A percentile compares a stretch with the other conserved stretches of the same genome.
Conservation (phyloP, 2,113 vertebrate species). For the Percina caprodes region DNA sequence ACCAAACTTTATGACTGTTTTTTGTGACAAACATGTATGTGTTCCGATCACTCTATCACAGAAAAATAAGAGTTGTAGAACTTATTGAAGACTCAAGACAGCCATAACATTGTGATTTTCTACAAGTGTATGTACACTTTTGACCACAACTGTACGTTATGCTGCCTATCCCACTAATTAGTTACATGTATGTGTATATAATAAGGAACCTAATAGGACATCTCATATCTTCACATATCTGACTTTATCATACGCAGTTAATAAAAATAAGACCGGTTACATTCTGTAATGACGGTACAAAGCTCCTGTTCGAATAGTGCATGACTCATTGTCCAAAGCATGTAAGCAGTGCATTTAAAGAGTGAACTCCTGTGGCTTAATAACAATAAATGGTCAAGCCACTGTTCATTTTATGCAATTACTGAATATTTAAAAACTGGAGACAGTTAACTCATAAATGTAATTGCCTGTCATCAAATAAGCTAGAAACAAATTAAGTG, state of each 20-base stretch:
- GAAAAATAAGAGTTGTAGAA: no score
- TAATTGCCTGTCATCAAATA: constrained; percentile 13
- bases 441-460: constrained; percentile 18
- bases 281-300: neutral
- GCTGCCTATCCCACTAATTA: neutral
- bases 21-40: no score
- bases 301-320: neutral
- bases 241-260: neutral
- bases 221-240: neutral
- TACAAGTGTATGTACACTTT: no score
- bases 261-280: neutral
- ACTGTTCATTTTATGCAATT: neutral
- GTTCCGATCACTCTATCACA: no score
- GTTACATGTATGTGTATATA: no score
- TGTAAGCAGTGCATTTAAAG: neutral
- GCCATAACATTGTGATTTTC: no score
- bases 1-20: no score
- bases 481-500: neutral
- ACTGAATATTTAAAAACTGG: constrained; percentile 6
- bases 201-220: neutral
- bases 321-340: constrained; percentile 11
- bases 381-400: neutral
- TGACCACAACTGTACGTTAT: no score
- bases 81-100: no score
- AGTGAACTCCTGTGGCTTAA: neutral